Evolutionary conservation across 1,140 invertebrate species (phyloP).

Genomic region (Dufourea novaeangliae): DNA sequence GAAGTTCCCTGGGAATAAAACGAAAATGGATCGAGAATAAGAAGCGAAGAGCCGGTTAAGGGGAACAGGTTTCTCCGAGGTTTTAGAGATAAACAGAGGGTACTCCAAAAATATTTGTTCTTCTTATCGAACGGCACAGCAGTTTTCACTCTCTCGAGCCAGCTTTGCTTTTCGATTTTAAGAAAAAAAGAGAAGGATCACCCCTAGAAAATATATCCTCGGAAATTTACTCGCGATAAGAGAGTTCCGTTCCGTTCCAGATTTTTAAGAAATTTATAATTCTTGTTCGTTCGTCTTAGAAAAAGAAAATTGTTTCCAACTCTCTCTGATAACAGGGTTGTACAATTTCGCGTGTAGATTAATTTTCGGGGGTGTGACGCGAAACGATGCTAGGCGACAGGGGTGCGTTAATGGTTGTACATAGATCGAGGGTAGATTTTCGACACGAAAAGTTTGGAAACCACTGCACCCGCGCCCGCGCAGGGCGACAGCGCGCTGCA

Average conservation of each 20-base stretch:
- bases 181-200: neutral
- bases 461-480: slow-evolving; percentile 15
- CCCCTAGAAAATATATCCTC: neutral
- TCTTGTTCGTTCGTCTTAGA: too few relatives aligned
- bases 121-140: slow-evolving; percentile 42
- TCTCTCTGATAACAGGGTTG: too few relatives aligned
- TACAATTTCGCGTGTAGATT: too few relatives aligned
- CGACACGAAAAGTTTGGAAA: slow-evolving; percentile 34
- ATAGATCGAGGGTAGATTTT: neutral
- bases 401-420: neutral
- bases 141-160: neutral
- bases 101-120: slow-evolving; percentile 67
- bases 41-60: neutral
- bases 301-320: too few relatives aligned
- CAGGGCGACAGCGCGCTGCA: slow-evolving; percentile 18
- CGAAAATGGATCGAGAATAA: neutral
- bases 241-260: neutral
- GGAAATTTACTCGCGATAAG: slow-evolving; percentile 8
- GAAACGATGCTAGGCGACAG: neutral
- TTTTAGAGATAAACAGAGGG: slow-evolving; percentile 31
- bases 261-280: neutral
- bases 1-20: neutral
- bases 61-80: slow-evolving; percentile 18
- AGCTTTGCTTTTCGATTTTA: neutral
- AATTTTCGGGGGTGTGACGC: too few relatives aligned